Evolutionary conservation across 2,113 vertebrate genomes (phyloP).

Genomic region (Upupa epops): DNA sequence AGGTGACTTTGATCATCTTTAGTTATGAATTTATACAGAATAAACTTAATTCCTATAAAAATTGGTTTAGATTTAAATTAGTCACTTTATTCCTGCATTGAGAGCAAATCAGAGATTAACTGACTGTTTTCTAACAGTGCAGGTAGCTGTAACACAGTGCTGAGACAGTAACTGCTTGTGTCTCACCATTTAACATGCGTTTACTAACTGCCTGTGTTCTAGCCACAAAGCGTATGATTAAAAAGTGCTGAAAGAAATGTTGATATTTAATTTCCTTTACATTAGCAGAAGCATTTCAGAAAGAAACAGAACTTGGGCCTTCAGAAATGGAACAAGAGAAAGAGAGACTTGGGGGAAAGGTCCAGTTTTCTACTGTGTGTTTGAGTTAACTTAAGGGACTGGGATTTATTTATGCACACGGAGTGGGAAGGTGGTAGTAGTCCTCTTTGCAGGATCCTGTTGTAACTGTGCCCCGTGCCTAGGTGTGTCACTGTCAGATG

Average conservation of each 20-base stretch:
- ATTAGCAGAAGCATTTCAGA: constrained; percentile 31
- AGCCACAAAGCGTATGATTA: constrained; percentile 50
- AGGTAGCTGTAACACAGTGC: neutral
- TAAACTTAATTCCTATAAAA: neutral
- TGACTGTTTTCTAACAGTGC: neutral
- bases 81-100: neutral
- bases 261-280: constrained; percentile 63
- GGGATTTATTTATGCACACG: neutral
- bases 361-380: constrained; percentile 1
- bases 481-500: neutral
- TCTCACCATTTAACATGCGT: neutral
- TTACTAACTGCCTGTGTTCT: neutral
- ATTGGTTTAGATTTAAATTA: constrained; percentile 6
- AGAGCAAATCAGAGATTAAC: neutral
- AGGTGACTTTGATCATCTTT: neutral
- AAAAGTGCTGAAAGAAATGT: constrained; percentile 65
- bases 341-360: neutral
- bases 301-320: constrained; percentile 29
- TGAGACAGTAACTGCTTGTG: constrained; percentile 21
- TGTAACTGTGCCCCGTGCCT: neutral
- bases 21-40: neutral
- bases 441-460: neutral
- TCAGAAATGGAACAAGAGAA: neutral
- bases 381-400: neutral
- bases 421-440: neutral